Percentiles rank a stretch among this genome's conserved stretches.
These are phyloP conservation scores for Ameiurus melas DNA, from an alignment of 2,113 vertebrate species.

Conservation along the genomic window DNA sequence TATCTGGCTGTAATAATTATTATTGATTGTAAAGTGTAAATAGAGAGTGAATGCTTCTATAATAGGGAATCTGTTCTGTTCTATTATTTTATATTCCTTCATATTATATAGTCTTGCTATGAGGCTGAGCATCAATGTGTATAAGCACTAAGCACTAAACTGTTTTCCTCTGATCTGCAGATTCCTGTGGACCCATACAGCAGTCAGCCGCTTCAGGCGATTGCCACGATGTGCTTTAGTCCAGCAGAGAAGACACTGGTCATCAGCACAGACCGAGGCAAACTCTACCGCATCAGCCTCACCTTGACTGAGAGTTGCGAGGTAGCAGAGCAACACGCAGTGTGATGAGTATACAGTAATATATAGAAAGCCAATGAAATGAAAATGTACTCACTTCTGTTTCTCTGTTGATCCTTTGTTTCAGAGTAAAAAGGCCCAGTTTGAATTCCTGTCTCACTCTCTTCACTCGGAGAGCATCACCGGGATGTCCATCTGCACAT, in stretches of 20 bases:
- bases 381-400: not conserved
- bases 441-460: slow-evolving; percentile 80
- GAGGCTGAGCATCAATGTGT: not conserved
- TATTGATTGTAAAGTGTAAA: no score
- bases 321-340: slow-evolving; percentile 44
- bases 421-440: slow-evolving; percentile 77
- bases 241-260: slow-evolving; percentile 84
- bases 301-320: slow-evolving; percentile 68
- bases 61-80: no score
- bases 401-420: not conserved
- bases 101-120: no score
- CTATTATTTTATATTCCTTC: no score
- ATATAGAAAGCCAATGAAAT: not conserved
- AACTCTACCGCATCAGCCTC: slow-evolving; percentile 82
- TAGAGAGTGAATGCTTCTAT: no score
- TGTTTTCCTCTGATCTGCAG: not conserved
- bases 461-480: slow-evolving; percentile 84
- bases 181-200: not conserved
- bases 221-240: slow-evolving; percentile 45
- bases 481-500: slow-evolving; percentile 81
- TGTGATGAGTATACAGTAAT: not conserved
- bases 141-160: not conserved
- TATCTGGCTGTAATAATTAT: no score
- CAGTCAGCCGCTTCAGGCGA: not conserved
- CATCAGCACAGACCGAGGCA: slow-evolving; percentile 80